Conservation (phyloP, 2,888 invertebrate genomes). For the Tenthredo notha region DNA sequence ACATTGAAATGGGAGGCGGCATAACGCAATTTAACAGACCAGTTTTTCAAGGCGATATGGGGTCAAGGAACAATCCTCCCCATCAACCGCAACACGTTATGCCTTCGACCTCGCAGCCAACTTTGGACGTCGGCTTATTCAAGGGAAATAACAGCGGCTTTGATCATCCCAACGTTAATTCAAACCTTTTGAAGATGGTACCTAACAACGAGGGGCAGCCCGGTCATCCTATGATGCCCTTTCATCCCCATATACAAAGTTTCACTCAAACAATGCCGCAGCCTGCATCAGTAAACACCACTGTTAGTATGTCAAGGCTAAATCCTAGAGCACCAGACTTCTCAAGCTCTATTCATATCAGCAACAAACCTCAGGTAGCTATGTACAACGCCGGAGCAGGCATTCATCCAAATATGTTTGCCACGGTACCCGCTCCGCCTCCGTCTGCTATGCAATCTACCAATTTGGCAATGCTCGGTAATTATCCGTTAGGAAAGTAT, state of each 20-base stretch:
- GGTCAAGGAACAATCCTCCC: constrained; percentile 64
- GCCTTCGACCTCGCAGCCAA: constrained; percentile 70
- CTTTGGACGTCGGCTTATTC: constrained; percentile 71
- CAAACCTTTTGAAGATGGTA: constrained; percentile 78
- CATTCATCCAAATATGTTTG: constrained; percentile 74
- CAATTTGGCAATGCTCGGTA: constrained; percentile 71
- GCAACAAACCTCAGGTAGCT: constrained; percentile 73
- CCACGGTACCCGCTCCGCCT: constrained; percentile 71
- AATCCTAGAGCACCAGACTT: constrained; percentile 92
- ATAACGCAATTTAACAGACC: constrained; percentile 71
- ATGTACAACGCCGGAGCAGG: constrained; percentile 73
- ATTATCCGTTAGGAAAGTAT: constrained; percentile 74
- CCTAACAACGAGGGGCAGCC: constrained; percentile 71
- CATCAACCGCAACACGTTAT: constrained; percentile 68
- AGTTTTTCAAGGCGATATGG: constrained; percentile 70
- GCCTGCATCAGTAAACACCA: constrained; percentile 76
- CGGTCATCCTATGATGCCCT: constrained; percentile 68
- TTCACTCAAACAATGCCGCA: constrained; percentile 73
- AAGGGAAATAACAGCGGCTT: constrained; percentile 69
- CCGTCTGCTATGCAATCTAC: constrained; percentile 70
- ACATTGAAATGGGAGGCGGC: constrained; percentile 64
- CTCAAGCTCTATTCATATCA: constrained; percentile 80
- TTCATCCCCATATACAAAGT: constrained; percentile 72
- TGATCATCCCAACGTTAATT: constrained; percentile 71
- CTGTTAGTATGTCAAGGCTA: constrained; percentile 84